Percentiles rank a stretch among this genome's conserved stretches.
Conservation (phyloP, 53 echinoderm and acorn worm genomes). For the Holothuria leucospilota region DNA sequence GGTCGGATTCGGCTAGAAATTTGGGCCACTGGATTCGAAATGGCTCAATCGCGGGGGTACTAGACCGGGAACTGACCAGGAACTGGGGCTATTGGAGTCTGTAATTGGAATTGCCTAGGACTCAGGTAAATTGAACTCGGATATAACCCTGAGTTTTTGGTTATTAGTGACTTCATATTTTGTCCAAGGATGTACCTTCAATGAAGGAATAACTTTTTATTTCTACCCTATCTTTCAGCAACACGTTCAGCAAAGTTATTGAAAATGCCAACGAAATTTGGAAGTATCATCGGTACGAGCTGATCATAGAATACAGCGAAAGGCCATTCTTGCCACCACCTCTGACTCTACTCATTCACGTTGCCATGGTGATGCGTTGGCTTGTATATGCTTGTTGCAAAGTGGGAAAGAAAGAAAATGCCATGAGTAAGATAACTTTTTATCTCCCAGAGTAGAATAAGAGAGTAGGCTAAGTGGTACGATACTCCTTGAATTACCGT, state of each 20-base stretch:
- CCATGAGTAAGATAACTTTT: constrained; percentile 64
- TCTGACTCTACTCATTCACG: constrained; percentile 78
- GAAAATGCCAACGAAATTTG: constrained; percentile 96
- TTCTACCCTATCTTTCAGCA: constrained; percentile 50
- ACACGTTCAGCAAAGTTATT: constrained; percentile 83
- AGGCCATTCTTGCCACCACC: constrained; percentile 87
- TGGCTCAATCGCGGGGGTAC: too few species aligned
- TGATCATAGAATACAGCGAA: constrained; percentile 89
- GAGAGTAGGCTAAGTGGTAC: too few species aligned
- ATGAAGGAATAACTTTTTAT: background rate
- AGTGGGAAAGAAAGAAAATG: background rate
- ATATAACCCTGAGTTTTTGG: too few species aligned
- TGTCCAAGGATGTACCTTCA: too few species aligned
- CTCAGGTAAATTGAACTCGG: too few species aligned
- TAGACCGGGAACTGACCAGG: too few species aligned
- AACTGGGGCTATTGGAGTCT: too few species aligned
- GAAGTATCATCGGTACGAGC: constrained; percentile 90
- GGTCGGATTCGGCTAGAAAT: too few species aligned
- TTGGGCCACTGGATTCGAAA: too few species aligned
- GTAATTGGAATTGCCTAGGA: too few species aligned
- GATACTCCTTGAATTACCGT: too few species aligned
- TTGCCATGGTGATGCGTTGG: constrained; percentile 67
- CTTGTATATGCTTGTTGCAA: constrained; percentile 65
- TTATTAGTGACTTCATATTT: too few species aligned
- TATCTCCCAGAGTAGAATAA: background rate